Conservation (phyloP, 2,888 invertebrate species). For the Lepidocyrtinus sp. region DNA sequence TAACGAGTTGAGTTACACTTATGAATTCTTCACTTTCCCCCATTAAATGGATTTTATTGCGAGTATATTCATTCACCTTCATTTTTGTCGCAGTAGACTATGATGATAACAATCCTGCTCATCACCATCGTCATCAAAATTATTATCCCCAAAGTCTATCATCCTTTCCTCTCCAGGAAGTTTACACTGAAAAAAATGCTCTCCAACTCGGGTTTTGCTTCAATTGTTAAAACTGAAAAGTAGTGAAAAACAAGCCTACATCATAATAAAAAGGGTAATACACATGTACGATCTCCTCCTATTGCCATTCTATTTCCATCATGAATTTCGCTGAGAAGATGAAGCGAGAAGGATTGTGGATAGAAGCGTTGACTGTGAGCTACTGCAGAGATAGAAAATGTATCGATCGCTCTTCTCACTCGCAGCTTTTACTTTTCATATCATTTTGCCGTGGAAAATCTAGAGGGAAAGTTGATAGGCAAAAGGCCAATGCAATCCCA, state of each 20-base stretch:
- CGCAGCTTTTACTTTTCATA: constrained; percentile 4
- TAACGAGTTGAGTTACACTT: too few relatives aligned
- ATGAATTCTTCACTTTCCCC: too few relatives aligned
- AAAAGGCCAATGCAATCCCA: constrained; percentile 5
- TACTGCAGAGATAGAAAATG: constrained; percentile 49
- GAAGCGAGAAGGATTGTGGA: background rate
- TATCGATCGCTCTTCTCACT: constrained; percentile 41
- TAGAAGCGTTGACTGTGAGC: background rate
- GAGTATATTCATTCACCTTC: too few relatives aligned
- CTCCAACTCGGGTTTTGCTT: constrained; percentile 22
- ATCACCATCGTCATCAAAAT: constrained; percentile 26
- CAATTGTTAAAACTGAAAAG: too few relatives aligned
- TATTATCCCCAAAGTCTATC: constrained; percentile 32
- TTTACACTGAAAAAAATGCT: constrained; percentile 32
- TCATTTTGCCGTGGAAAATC: background rate
- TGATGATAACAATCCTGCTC: constrained; percentile 12
- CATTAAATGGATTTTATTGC: too few relatives aligned
- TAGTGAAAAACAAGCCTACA: too few relatives aligned
- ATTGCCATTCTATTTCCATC: background rate
- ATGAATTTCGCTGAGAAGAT: background rate
- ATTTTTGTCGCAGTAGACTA: too few relatives aligned
- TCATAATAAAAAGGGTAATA: background rate
- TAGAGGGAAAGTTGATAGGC: constrained; percentile 8
- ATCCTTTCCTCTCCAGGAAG: constrained; percentile 30
- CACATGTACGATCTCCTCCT: constrained; percentile 8